Base-by-base conservation (phyloP, 2,113 vertebrate genomes). In the Boleophthalmus pectinirostris region DNA sequence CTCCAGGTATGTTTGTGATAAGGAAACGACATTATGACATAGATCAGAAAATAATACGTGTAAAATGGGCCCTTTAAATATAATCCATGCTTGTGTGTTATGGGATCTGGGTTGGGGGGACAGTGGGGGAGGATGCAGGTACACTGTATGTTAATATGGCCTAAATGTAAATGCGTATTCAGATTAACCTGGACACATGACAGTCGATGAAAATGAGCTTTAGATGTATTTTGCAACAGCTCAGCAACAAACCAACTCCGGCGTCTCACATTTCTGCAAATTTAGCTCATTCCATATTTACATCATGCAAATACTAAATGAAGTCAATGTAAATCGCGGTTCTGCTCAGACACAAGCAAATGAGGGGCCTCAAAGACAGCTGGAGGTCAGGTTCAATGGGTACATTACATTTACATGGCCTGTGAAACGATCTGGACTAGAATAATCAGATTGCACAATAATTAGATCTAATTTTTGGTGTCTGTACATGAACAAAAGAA, bases 291-390 rank as follows among this genome's bases (percentile, higher is more conserved):
- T 76, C 66, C 51, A 18, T 68, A 78, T 90, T 89, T 90, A 79
- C 82, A 84, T 84, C 23, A 82, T 80, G 82, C 79, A 84, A 89
- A 90, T 69, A 61, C 24, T 5, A 24, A 78, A 85, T 72, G 61
- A 77, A 45, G 20, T 16, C 73, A 77, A 90, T 85, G 87, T 77
- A 85, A 88, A 87, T 74, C 3, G 56, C 33, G 3, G 38, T 21
- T 5, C 24, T 68, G 45, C 77, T 63, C 75, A 33, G 64, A 72
- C 68, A 49, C 35, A 83, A 66, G 43, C 83, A 88, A 85, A 88
- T 88, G 1, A 86, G 69, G 67, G 56, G 72, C 70, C 67, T 80
- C 57, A 65, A 75, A 77, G 74, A 83, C 79, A 88, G 79, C 33
- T 74, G 60, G 79, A 88, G 82, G 85, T 88, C 84, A 85, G 67